Evolutionary conservation across 1,140 invertebrate species (phyloP).

Genomic region (Melitaea cinxia): DNA sequence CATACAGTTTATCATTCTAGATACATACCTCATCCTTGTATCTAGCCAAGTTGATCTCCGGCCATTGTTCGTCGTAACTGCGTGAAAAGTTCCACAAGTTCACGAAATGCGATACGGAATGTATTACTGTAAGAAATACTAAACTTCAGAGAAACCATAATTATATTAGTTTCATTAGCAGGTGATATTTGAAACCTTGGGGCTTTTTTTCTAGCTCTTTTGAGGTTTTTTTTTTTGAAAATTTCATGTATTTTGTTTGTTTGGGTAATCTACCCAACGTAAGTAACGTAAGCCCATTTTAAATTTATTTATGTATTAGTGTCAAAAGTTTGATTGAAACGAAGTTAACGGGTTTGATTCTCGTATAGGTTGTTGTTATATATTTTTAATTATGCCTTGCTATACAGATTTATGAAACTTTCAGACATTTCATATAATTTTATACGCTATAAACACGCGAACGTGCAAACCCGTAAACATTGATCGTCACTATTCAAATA

Average conservation of each 20-base stretch:
- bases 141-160: constrained; percentile 27
- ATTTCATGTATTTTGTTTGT: not conserved
- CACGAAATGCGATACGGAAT: constrained; percentile 72
- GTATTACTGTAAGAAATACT: constrained; percentile 61
- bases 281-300: too few species aligned
- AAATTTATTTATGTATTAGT: too few species aligned
- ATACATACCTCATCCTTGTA: constrained; percentile 70
- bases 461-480: constrained; percentile 29
- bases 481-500: constrained; percentile 17
- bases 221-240: not conserved
- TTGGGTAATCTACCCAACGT: too few species aligned
- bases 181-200: constrained; percentile 17
- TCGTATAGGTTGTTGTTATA: too few species aligned
- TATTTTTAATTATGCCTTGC: not conserved
- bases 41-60: constrained; percentile 67
- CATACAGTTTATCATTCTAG: too few species aligned
- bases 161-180: constrained; percentile 1
- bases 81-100: constrained; percentile 76
- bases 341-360: too few species aligned
- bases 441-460: constrained; percentile 29
- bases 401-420: constrained; percentile 17
- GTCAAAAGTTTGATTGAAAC: too few species aligned
- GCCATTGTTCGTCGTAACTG: constrained; percentile 57
- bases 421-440: constrained; percentile 24
- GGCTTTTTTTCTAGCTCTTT: not conserved